Evolutionary conservation across 2,797 vertebrate genomes (phyloP).

Genomic region (Enteromius thamalakanensis): DNA sequence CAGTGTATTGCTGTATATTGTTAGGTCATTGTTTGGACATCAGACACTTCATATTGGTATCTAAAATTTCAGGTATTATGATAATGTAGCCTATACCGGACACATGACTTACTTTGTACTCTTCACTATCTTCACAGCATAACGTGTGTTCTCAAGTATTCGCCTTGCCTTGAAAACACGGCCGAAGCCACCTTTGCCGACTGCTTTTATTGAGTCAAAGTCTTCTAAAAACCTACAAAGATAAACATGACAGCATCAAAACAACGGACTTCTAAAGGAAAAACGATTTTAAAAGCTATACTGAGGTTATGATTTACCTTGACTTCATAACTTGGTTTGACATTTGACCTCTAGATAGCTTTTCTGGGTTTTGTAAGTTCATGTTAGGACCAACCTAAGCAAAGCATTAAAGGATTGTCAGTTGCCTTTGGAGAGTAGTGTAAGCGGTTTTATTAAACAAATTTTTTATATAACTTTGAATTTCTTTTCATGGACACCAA

Average conservation of each 20-base stretch:
- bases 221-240: conserved; percentile 70
- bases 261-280: background rate
- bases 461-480: background rate
- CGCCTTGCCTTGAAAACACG: conserved; percentile 72
- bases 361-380: background rate
- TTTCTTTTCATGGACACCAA: background rate
- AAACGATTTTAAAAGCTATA: background rate
- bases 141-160: conserved; percentile 57
- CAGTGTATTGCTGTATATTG: background rate
- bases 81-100: background rate
- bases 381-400: conserved; percentile 33
- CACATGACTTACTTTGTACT: conserved; percentile 67
- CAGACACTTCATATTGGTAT: no score
- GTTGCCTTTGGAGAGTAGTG: background rate
- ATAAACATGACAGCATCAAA: background rate
- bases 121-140: conserved; percentile 75
- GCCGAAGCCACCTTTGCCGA: conserved; percentile 76
- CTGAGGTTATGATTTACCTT: conserved; percentile 54
- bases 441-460: background rate
- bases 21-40: background rate
- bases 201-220: conserved; percentile 60
- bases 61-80: background rate
- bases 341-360: background rate
- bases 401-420: background rate
- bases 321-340: conserved; percentile 26